phyloP scores from a whole-genome alignment of 2,888 invertebrate genomes.

The Eupithecia pulchellata region DNA sequence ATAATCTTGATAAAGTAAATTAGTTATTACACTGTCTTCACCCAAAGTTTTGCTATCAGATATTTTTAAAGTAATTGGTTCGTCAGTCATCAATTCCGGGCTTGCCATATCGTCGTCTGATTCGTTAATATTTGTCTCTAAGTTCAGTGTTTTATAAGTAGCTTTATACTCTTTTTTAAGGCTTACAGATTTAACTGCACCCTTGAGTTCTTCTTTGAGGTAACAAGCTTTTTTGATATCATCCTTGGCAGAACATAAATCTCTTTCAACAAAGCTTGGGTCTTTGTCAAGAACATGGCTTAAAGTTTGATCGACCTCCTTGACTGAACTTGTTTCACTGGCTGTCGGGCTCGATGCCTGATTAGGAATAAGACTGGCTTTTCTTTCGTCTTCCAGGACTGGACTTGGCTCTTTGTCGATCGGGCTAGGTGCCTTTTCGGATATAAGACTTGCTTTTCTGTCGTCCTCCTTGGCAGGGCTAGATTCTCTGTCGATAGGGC shows the following conservation, averaged over 20 bases:
- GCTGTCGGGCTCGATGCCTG: conserved; percentile 16
- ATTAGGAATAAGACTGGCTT: conserved; percentile 13
- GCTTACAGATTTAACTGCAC: neutral
- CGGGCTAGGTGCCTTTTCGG: neutral
- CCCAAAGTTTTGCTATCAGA: neutral
- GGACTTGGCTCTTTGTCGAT: conserved; percentile 1
- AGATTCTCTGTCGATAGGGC: conserved; percentile 19
- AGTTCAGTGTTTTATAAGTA: neutral
- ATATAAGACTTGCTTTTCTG: conserved; percentile 23
- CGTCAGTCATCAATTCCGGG: conserved; percentile 9
- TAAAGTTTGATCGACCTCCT: neutral
- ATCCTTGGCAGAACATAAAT: conserved; percentile 18
- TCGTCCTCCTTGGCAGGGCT: conserved; percentile 21
- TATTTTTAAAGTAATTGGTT: neutral
- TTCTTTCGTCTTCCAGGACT: neutral
- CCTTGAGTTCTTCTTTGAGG: too few species aligned
- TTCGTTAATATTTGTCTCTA: conserved; percentile 14
- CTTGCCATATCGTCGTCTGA: conserved; percentile 28
- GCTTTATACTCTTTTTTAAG: neutral
- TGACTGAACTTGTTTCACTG: conserved; percentile 1
- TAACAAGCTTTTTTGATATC: conserved; percentile 16
- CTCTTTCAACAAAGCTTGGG: too few species aligned
- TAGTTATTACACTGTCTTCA: neutral
- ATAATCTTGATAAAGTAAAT: neutral
- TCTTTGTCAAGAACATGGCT: conserved; percentile 24